phyloP scores from a whole-genome alignment of 1,140 invertebrate genomes.

The Spodoptera frugiperda region DNA sequence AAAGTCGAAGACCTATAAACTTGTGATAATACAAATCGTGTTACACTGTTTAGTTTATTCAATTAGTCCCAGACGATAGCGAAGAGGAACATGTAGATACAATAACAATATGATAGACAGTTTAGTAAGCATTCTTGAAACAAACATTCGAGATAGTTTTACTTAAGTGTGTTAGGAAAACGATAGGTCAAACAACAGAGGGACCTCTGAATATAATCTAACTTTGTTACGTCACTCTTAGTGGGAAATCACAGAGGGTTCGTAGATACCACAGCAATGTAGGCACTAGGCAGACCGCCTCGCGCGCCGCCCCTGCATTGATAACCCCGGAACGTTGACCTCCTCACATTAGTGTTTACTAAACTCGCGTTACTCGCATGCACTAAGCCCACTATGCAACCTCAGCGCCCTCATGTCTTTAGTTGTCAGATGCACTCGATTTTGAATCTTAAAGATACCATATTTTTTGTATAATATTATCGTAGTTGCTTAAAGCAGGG shows the following conservation, averaged over 20 bases:
- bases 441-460: neutral
- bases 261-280: constrained; percentile 15
- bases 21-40: too few relatives aligned
- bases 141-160: constrained; percentile 6
- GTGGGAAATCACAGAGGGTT: constrained; percentile 15
- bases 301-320: constrained; percentile 69
- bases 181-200: neutral
- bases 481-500: too few relatives aligned
- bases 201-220: neutral
- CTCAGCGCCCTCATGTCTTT: neutral
- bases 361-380: constrained; percentile 68
- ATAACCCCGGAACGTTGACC: constrained; percentile 83
- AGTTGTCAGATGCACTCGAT: neutral
- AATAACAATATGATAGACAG: too few relatives aligned
- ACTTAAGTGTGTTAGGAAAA: constrained; percentile 1
- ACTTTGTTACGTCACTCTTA: constrained; percentile 4
- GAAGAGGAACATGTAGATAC: neutral
- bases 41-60: neutral
- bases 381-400: constrained; percentile 58
- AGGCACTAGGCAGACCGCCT: constrained; percentile 6
- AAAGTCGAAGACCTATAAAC: too few relatives aligned
- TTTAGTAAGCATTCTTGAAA: neutral
- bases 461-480: neutral
- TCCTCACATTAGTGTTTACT: constrained; percentile 77
- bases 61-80: neutral